These are phyloP conservation scores for Megalops cyprinoides DNA, from an alignment of 2,797 vertebrate genomes.

Conservation along the genomic window DNA sequence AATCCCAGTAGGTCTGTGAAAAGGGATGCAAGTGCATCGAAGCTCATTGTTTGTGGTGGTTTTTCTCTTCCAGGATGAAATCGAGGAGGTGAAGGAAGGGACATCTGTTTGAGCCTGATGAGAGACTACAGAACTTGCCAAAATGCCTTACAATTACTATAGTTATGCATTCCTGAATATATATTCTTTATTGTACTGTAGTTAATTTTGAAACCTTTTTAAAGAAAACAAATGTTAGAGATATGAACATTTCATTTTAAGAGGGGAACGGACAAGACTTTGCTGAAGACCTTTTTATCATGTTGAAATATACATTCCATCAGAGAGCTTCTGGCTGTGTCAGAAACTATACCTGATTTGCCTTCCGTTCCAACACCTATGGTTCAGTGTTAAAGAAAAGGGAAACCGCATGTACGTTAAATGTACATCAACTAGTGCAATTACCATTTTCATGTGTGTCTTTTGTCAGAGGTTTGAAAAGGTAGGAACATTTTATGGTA, in stretches of 20 bases:
- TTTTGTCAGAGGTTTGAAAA: conserved; percentile 70
- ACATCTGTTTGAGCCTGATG: conserved; percentile 85
- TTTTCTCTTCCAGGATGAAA: conserved; percentile 73
- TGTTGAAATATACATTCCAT: conserved; percentile 72
- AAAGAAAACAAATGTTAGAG: conserved; percentile 70
- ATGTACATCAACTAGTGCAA: conserved; percentile 84
- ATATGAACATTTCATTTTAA: conserved; percentile 69
- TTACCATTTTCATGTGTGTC: conserved; percentile 66
- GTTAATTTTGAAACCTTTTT: conserved; percentile 67
- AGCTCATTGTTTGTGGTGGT: background rate
- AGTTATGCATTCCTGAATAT: conserved; percentile 84
- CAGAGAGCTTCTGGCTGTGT: conserved; percentile 61
- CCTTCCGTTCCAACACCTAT: conserved; percentile 61
- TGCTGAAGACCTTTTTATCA: conserved; percentile 41
- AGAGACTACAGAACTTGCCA: conserved; percentile 80
- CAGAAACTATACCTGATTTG: conserved; percentile 57
- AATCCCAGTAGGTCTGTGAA: too few relatives aligned
- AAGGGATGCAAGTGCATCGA: too few relatives aligned
- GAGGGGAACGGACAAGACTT: conserved; percentile 56
- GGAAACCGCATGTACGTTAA: conserved; percentile 72
- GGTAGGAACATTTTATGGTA: conserved; percentile 68
- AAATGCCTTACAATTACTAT: conserved; percentile 88
- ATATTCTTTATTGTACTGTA: conserved; percentile 76
- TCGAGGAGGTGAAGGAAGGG: conserved; percentile 81
- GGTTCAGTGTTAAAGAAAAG: conserved; percentile 81